These are phyloP conservation scores for Physella acuta DNA, from an alignment of 1,140 invertebrate genomes.

Conservation along the genomic window DNA sequence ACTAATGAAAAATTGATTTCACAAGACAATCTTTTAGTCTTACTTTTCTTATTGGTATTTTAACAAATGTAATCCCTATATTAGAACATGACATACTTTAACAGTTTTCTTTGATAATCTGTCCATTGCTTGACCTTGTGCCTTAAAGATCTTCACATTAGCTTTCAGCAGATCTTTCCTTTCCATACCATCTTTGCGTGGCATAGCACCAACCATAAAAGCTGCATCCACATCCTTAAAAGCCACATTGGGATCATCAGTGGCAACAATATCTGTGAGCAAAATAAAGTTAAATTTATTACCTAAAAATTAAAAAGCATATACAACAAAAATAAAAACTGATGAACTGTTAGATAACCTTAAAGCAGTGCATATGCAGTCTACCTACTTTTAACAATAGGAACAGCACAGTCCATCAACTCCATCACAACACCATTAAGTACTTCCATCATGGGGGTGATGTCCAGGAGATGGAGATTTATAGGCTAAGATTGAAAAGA, in stretches of 20 bases:
- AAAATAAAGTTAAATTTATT: background rate
- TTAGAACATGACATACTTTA: too few species aligned
- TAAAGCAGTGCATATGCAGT: too few species aligned
- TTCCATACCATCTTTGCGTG: constrained; percentile 97
- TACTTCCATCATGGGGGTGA: constrained; percentile 90
- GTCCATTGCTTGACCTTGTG: constrained; percentile 87
- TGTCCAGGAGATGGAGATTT: constrained; percentile 90
- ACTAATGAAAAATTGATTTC: constrained; percentile 32
- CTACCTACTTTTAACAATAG: constrained; percentile 72
- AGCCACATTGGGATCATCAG: constrained; percentile 81
- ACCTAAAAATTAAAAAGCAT: constrained; percentile 8
- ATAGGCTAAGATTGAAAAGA: constrained; percentile 64
- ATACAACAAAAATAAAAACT: too few species aligned
- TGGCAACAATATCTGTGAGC: constrained; percentile 75
- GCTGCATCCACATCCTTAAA: constrained; percentile 96
- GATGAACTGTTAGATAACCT: too few species aligned
- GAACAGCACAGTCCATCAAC: constrained; percentile 90
- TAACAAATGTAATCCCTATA: background rate
- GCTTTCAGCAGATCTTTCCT: constrained; percentile 93
- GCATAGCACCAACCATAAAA: constrained; percentile 99
- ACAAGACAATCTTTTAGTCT: constrained; percentile 64
- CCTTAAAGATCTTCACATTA: constrained; percentile 99
- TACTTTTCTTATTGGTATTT: too few species aligned
- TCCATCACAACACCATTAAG: constrained; percentile 97
- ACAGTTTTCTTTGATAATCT: constrained; percentile 91